phyloP scores from a whole-genome alignment of 2,113 vertebrate genomes.

The Tricholaema leucomelas region DNA sequence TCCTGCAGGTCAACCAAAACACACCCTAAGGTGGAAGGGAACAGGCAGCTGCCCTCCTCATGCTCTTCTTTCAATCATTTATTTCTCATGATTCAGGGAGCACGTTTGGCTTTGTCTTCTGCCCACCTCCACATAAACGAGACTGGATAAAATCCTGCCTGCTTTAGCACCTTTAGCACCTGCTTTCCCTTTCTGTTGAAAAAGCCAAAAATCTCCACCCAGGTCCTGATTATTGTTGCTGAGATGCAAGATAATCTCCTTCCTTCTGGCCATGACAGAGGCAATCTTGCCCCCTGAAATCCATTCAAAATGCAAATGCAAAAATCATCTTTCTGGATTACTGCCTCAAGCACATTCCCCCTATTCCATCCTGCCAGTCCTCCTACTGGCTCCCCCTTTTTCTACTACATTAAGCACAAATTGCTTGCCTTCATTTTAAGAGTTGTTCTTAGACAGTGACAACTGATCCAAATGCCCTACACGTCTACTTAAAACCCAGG shows the following conservation, averaged over 20 bases:
- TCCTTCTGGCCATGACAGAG: constrained; percentile 25
- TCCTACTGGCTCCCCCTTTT: constrained; percentile 18
- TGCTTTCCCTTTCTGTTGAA: not conserved
- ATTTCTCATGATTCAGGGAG: not conserved
- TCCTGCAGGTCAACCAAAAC: not conserved
- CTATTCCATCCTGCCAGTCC: constrained; percentile 25
- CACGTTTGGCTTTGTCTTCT: not conserved
- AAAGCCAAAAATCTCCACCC: not conserved
- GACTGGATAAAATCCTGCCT: not conserved
- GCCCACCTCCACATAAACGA: not conserved
- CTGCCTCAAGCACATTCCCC: constrained; percentile 24
- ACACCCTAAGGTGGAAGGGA: rapidly evolving
- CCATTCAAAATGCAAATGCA: constrained; percentile 61
- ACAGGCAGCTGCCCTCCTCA: not conserved
- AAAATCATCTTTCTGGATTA: constrained; percentile 55
- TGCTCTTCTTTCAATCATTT: not conserved
- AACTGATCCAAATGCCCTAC: constrained; percentile 29
- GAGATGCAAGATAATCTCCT: constrained; percentile 1
- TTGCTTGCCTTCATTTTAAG: constrained; percentile 47
- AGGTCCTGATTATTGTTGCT: not conserved
- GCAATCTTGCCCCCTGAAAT: constrained; percentile 24
- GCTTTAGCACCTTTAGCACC: not conserved
- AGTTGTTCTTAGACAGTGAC: not conserved
- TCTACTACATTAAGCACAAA: constrained; percentile 57
- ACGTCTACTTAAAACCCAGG: constrained; percentile 16